Base-by-base conservation (phyloP, 2,888 invertebrate species). In the Nowickia ferox region DNA sequence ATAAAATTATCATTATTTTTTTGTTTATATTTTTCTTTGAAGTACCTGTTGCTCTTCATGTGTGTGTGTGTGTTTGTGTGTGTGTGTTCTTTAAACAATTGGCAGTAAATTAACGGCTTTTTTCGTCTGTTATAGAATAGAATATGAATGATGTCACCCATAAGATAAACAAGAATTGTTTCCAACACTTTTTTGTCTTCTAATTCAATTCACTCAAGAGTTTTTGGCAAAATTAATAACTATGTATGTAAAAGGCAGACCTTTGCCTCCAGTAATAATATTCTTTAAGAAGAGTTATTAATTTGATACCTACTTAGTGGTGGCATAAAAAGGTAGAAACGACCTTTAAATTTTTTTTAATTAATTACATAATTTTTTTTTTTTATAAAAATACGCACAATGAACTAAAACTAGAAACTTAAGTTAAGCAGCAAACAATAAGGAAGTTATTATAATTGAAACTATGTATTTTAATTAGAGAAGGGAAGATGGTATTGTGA, bases 51-150 rank as follows among this genome's bases (percentile, higher is more conserved):
- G 9, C 9, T 19, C 0, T 40, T 46, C 1, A 22, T 69, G 19
- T 40, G 15, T 68, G 17, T 68, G 48, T 40, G 40, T 19, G 66
- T 66, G 19, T 59, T 13, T 48, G 19, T 46, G 57, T 72, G 13
- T 46, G 22, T 44, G 8, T 57, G 8, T n/a, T 59, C 22, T 75
- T 59, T 57, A 15, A 69, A 78, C 78, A 69, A 78, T 61, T 61
- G 69, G 5, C 69, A 61, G 51, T 61, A 69, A 69, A 78, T 61
- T 74, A 74, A 80, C 65, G 40, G 57, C 63, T 59, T 48, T 66
- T 74, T 22, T 75, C 10, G 17, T 61, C 22, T 6, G 30, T 30
- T 40, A 22, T 30, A 69, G 30, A 69, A 61, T 10, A 71, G 30
- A 30, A 30, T 30, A 30, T 30, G 30, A 30, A 30, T 71, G 71